These are phyloP conservation scores for Sesamia nonagrioides DNA, from an alignment of 1,140 invertebrate species.

Conservation along the genomic window DNA sequence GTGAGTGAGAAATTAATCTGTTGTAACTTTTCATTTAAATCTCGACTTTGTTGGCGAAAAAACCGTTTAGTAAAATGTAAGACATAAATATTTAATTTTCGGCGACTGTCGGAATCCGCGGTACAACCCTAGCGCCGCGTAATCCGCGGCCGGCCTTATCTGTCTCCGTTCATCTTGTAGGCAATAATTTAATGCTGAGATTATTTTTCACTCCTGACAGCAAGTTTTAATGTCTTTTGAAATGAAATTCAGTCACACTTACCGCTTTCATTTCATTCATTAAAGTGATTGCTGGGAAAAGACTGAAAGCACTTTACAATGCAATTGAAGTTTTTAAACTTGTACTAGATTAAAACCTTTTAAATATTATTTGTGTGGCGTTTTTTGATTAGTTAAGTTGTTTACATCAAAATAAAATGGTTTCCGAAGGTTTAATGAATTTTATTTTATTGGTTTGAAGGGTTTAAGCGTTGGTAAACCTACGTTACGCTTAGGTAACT, in stretches of 20 bases:
- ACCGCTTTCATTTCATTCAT: slow-evolving; percentile 60
- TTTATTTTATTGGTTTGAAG: too few relatives aligned
- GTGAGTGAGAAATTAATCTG: slow-evolving; percentile 23
- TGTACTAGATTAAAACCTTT: not conserved
- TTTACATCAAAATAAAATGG: too few relatives aligned
- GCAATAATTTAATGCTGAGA: slow-evolving; percentile 73
- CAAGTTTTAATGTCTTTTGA: slow-evolving; percentile 76
- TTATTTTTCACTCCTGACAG: slow-evolving; percentile 77
- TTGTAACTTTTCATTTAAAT: not conserved
- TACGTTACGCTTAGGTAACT: too few relatives aligned
- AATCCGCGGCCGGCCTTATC: slow-evolving; percentile 67
- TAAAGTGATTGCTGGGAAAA: slow-evolving; percentile 47
- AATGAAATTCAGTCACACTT: slow-evolving; percentile 71
- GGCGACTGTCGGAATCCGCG: not conserved
- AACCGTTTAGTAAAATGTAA: not conserved
- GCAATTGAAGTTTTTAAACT: slow-evolving; percentile 17
- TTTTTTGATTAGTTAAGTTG: not conserved
- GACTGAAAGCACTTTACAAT: slow-evolving; percentile 18
- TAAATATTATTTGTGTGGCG: not conserved
- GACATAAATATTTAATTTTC: not conserved
- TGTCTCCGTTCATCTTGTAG: slow-evolving; percentile 72
- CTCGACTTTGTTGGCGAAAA: not conserved
- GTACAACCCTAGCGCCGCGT: slow-evolving; percentile 54
- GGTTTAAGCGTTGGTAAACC: too few relatives aligned
- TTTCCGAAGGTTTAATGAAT: too few relatives aligned